Evolutionary conservation across 2,797 vertebrate genomes (phyloP), one percentile per base, ranked within the genome.

Genomic region (Cichlasoma orientale): DNA sequence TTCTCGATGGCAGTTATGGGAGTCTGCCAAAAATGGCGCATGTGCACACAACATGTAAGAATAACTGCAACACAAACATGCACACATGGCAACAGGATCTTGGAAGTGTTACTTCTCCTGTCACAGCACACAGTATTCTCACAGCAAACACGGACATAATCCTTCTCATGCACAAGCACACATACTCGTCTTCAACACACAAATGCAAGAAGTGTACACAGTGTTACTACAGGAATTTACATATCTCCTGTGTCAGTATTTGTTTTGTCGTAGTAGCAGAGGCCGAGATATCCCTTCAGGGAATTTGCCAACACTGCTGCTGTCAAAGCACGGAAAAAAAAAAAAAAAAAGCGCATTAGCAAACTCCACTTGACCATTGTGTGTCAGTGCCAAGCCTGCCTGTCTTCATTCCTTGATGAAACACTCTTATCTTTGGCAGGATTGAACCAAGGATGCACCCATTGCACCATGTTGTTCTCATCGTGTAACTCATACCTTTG

Each of bases 401-500:
- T 38, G 6, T 82, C 59, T 55, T 82, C 80, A 74, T 81, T 82
- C 71, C 50, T 58, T 56, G 11, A 78, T 68, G 61, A 68, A 83
- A 73, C 18, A 2, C 25, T 74, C 68, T 75, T 50, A 76, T 82
- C 59, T 86, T 44, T 54, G 38, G 27, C 36, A n/a, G 50, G 56
- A 75, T 83, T 75, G 63, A 21, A 75, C 74, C 16, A 19, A 69
- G 79, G 71, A 87, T 78, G 73, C 74, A 81, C 79, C 86, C 75
- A 86, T 88, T 86, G 78, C 82, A 79, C 83, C 44, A 19, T 53
- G 47, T 74, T 38, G 56, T 73, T 88, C 84, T 77, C 56, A 75
- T 56, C 80, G 47, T 55, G 4, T 78, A 83, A 80, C 82, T 90
- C 79, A 79, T 80, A 82, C 73, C 72, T 50, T 63, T 93, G 88